Percentiles rank a stretch among this genome's conserved stretches.
phyloP scores from a whole-genome alignment of 1,140 invertebrate genomes.

The Contarinia nasturtii region DNA sequence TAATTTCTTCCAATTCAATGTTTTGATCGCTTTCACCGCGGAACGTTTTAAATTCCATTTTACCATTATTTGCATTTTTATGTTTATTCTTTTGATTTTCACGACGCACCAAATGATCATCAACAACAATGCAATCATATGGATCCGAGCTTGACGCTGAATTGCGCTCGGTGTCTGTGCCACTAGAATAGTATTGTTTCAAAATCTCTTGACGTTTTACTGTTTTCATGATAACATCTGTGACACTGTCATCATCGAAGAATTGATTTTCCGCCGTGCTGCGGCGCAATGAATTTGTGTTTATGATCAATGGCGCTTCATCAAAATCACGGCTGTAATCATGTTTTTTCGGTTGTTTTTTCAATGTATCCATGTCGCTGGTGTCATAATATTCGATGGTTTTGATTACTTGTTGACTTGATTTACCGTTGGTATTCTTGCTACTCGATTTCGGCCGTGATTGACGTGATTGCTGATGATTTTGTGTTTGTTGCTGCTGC shows the following conservation, averaged over 20 bases:
- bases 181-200: slow-evolving; percentile 39
- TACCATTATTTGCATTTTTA: slow-evolving; percentile 20
- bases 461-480: slow-evolving; percentile 1
- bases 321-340: slow-evolving; percentile 1
- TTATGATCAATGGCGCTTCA: slow-evolving; percentile 2
- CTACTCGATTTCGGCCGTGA: slow-evolving; percentile 8
- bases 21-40: slow-evolving; percentile 10
- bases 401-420: slow-evolving; percentile 23
- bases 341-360: slow-evolving; percentile 11
- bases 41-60: slow-evolving; percentile 28
- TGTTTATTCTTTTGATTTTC: slow-evolving; percentile 27
- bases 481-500: slow-evolving; percentile 1
- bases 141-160: slow-evolving; percentile 43
- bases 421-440: slow-evolving; percentile 8
- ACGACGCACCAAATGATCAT: slow-evolving; percentile 39
- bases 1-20: slow-evolving; percentile 4
- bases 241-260: slow-evolving; percentile 35
- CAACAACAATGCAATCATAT: slow-evolving; percentile 51
- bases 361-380: slow-evolving; percentile 15
- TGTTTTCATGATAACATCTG: slow-evolving; percentile 41
- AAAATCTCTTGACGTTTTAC: slow-evolving; percentile 46
- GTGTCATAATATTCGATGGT: slow-evolving; percentile 21
- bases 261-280: slow-evolving; percentile 27
- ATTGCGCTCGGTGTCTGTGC: slow-evolving; percentile 33
- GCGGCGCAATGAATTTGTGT: neutral